phyloP scores from a whole-genome alignment of 1,140 invertebrate species.

The Protaetia brevitarsis region DNA sequence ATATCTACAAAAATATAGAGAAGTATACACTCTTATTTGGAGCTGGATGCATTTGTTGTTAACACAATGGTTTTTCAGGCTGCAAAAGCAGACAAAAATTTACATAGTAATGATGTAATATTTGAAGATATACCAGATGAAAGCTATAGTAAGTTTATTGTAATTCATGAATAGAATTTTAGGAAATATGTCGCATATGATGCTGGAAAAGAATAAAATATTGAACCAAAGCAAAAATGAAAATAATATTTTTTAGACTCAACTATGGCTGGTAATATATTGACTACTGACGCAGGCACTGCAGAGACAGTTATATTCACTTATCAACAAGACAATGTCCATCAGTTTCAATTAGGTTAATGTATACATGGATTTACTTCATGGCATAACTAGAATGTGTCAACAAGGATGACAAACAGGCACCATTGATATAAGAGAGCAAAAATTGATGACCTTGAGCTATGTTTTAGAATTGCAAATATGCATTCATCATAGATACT shows the following conservation, averaged over 20 bases:
- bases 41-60: slow-evolving; percentile 19
- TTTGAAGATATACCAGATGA: slow-evolving; percentile 46
- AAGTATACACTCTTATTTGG: slow-evolving; percentile 53
- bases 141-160: slow-evolving; percentile 42
- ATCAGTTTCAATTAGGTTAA: slow-evolving; percentile 47
- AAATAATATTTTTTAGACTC: slow-evolving; percentile 38
- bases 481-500: too few species aligned
- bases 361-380: too few species aligned
- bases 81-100: slow-evolving; percentile 46
- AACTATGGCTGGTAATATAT: slow-evolving; percentile 35
- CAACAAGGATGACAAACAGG: too few species aligned
- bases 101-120: slow-evolving; percentile 37
- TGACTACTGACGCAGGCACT: slow-evolving; percentile 37
- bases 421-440: too few species aligned
- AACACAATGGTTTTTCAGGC: slow-evolving; percentile 38
- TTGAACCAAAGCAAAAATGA: slow-evolving; percentile 23
- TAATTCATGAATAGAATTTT: slow-evolving; percentile 19
- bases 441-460: too few species aligned
- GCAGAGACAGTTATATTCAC: slow-evolving; percentile 47
- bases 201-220: background rate
- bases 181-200: background rate
- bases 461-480: too few species aligned
- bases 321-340: slow-evolving; percentile 44
- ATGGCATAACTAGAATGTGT: too few species aligned
- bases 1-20: slow-evolving; percentile 96